Base-by-base conservation (phyloP, 2,113 vertebrate species). In the Nyctibius bracteatus region DNA sequence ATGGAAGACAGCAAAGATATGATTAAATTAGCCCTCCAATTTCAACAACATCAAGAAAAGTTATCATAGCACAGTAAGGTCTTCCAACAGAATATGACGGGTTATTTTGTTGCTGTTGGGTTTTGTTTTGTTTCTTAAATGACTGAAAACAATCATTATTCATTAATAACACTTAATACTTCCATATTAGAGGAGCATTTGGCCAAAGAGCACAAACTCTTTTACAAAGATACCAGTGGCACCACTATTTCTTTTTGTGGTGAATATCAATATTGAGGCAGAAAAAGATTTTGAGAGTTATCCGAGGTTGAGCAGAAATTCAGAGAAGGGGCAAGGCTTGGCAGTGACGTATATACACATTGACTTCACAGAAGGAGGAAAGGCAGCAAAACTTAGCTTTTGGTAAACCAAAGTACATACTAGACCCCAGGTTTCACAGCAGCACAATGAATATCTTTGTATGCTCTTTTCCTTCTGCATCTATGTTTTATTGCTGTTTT, bases 41-140 rank as follows among this genome's bases (percentile, higher is more conserved):
- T 96, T 95, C 62, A 81, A 46, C 59, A 84, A 86, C 57, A 90
- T 87, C 35, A 71, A 80, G 51, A 86, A 90, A 97, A 24, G 58
- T 77, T 94, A 78, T 66, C 77, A 87, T 28, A 58, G 54, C 52
- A 59, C 16, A 84, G 24, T 52, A 63, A 86, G 18, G 51, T 59
- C n/a, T 71, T 88, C 43, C 57, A 81, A 49, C 11, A 63, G 24
- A 62, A 58, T n/a, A 3, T 39, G 12, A 35, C 35, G 4, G 4
- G 1, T 0, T 8, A 44, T 14, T 68, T 43, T 43, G 5, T 52
- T 6, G 39, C 23, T 82, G 8, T 73, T 20, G 15, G 1, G 0
- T 16, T 83, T 46, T 43, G 1, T 10, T 19, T 43, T 17, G 1
- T 9, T 5, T 83, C 51, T 66, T 23, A n/a, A 16, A 20, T 14